Conservation (phyloP, 2,888 invertebrate genomes). For the Xylota segnis region DNA sequence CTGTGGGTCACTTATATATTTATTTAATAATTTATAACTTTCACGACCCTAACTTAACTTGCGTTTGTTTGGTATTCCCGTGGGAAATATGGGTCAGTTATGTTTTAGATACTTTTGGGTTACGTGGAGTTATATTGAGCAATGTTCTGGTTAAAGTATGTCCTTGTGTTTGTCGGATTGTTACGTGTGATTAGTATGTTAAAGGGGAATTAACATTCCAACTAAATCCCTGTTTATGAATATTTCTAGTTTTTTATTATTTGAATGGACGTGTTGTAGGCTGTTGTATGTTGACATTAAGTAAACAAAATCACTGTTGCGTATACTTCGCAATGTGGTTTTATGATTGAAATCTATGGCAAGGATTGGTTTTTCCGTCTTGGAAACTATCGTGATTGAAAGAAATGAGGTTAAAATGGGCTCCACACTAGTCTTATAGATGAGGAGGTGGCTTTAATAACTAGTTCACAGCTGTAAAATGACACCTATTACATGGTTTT, state of each 20-base stretch:
- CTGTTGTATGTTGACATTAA: slow-evolving; percentile 8
- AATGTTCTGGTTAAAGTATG: not conserved
- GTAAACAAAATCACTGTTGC: slow-evolving; percentile 43
- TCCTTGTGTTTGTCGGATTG: not conserved
- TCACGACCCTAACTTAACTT: slow-evolving; percentile 41
- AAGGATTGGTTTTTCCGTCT: not conserved
- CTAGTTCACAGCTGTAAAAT: too few species aligned
- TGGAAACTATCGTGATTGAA: not conserved
- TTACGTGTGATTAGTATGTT: not conserved
- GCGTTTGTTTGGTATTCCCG: slow-evolving; percentile 25
- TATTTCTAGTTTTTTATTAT: not conserved
- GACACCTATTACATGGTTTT: too few species aligned
- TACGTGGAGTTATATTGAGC: not conserved
- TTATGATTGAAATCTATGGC: not conserved
- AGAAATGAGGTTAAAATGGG: not conserved
- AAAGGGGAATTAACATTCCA: not conserved
- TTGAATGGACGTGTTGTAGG: not conserved
- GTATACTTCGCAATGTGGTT: not conserved
- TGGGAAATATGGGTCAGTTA: slow-evolving; percentile 61
- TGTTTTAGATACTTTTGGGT: slow-evolving; percentile 12
- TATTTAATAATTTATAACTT: slow-evolving; percentile 38
- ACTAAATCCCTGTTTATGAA: not conserved
- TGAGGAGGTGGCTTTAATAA: too few species aligned
- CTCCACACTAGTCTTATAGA: too few species aligned
- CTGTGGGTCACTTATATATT: slow-evolving; percentile 59